phyloP scores from a whole-genome alignment of 2,888 invertebrate species.

The Ichneumon xanthorius region DNA sequence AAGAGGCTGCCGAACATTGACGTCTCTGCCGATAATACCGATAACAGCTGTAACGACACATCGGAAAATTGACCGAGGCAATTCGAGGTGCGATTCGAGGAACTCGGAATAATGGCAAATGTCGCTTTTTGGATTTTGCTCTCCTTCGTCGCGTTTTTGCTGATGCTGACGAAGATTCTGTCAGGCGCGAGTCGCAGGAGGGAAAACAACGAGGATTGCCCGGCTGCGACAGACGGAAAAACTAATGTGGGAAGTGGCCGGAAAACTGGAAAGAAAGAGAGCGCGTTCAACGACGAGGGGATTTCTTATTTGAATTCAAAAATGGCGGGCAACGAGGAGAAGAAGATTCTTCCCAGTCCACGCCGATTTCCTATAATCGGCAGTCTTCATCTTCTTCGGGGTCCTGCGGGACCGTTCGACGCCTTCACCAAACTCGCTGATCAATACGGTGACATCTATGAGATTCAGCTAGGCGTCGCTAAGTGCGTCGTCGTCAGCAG shows the following conservation, averaged over 20 bases:
- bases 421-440: slow-evolving; percentile 90
- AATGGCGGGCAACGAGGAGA: slow-evolving; percentile 19
- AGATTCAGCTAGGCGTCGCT: slow-evolving; percentile 89
- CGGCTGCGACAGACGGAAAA: slow-evolving; percentile 5
- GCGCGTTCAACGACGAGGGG: neutral
- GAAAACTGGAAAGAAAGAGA: slow-evolving; percentile 48
- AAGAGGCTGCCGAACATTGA: neutral
- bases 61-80: neutral
- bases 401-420: slow-evolving; percentile 89
- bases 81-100: neutral
- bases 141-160: slow-evolving; percentile 58
- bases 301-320: neutral
- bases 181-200: neutral
- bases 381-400: slow-evolving; percentile 89
- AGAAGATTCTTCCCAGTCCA: slow-evolving; percentile 72
- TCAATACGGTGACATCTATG: slow-evolving; percentile 90
- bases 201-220: neutral
- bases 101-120: slow-evolving; percentile 40
- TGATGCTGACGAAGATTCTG: slow-evolving; percentile 48
- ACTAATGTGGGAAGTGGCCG: neutral
- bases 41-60: neutral
- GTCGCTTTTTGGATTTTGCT: slow-evolving; percentile 59
- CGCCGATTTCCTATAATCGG: slow-evolving; percentile 88
- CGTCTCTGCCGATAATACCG: neutral
- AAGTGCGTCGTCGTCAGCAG: slow-evolving; percentile 92